Evolutionary conservation across 2,797 vertebrate species (phyloP).

Genomic region (Astyanax mexicanus): DNA sequence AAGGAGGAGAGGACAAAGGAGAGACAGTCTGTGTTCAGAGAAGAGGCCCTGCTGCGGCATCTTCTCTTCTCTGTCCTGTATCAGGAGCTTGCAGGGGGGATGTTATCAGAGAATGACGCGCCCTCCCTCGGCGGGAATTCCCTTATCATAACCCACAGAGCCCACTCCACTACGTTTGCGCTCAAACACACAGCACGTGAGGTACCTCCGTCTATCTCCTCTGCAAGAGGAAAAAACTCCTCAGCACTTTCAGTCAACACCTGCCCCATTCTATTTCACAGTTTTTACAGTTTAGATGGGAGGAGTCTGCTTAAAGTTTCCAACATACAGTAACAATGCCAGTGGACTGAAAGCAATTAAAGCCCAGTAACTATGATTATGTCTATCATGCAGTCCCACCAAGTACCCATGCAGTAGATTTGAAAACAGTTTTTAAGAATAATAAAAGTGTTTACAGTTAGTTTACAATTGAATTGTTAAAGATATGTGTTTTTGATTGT

Average conservation of each 20-base stretch:
- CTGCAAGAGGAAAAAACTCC: no score
- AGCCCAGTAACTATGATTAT: no score
- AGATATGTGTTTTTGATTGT: no score
- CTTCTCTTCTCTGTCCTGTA: constrained; percentile 60
- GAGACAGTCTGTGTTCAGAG: constrained; percentile 37
- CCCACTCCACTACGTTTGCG: constrained; percentile 47
- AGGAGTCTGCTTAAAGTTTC: not conserved
- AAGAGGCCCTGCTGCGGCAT: constrained; percentile 56
- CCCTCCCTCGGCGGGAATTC: constrained; percentile 78
- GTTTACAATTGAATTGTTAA: no score
- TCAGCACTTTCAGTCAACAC: no score
- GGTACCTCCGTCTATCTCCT: not conserved
- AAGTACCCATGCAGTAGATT: no score
- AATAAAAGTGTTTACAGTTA: no score
- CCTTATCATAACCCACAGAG: constrained; percentile 77
- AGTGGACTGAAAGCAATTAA: no score
- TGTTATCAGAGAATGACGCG: constrained; percentile 75
- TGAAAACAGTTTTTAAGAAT: no score
- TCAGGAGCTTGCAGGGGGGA: constrained; percentile 73
- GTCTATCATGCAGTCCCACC: no score
- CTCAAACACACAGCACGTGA: constrained; percentile 22
- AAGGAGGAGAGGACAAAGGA: constrained; percentile 8
- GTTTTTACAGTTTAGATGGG: not conserved
- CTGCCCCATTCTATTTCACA: no score
- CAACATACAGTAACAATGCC: not conserved